Evolutionary conservation across 2,797 vertebrate species (phyloP), one percentile per base, ranked within the genome.

Genomic region (Crocidura indochinensis): DNA sequence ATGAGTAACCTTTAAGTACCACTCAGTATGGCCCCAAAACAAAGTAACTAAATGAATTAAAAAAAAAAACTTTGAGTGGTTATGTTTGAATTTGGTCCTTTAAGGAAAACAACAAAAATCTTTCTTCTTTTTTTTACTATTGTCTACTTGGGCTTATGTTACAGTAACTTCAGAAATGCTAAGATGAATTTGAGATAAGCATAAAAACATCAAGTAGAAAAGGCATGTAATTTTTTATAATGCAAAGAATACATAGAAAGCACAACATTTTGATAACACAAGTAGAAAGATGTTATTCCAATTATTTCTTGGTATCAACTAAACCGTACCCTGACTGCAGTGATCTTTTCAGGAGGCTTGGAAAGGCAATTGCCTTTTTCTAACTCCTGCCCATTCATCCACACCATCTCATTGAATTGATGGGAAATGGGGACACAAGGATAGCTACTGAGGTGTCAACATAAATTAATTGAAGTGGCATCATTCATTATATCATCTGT

Each of bases 41-140:
- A 14, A 53, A 51, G 2, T 53, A 53, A 51, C 51, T 53, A 19
- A 60, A 60, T 19, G 44, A 31, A 44, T 68, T n/a, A n/a, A n/a
- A 2, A 83, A 65, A 2, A 83, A 65, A 47, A 7, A 31, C 73
- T 10, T 27, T 29, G 46, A 87, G 15, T 56, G 56, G 89, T 2
- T 27, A 24, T 46, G 22, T 53, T 94, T 72, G 44, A n/a, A 87
- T 72, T 68, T 19, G 22, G 29, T 71, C 71, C 74, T 92, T 77
- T 31, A 84, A 69, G 71, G n/a, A 91, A 81, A 27, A 4, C 46
- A 19, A 19, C 19, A 7, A 38, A 5, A 38, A 38, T 38, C 38
- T 38, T 38, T 38, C 38, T 38, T 38, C 5, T 38, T 38, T 38
- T 38, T 38, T 38, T 38, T 38, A 38, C 5, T 38, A 38, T 38